phyloP scores from a whole-genome alignment of 2,888 invertebrate species.

The Diachrysia chrysitis region DNA sequence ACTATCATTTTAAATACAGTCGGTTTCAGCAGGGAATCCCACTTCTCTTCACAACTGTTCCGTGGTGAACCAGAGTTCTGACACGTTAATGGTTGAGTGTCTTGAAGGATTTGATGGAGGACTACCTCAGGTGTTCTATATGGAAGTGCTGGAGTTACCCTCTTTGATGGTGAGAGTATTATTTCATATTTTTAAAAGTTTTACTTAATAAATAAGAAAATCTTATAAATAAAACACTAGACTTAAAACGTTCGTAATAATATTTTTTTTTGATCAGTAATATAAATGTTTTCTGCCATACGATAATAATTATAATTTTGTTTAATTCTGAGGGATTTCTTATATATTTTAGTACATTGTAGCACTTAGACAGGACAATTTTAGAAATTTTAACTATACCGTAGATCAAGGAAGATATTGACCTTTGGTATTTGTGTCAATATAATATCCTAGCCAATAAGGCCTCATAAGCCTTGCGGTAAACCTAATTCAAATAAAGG shows the following conservation, averaged over 20 bases:
- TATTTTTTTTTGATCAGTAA: too few relatives aligned
- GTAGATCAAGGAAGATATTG: neutral
- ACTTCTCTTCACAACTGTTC: conserved; percentile 95
- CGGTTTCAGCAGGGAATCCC: conserved; percentile 92
- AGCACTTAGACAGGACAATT: neutral
- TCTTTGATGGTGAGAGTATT: conserved; percentile 80
- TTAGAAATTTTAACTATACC: neutral
- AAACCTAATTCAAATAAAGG: conserved; percentile 9
- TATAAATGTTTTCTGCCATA: too few relatives aligned
- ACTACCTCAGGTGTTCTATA: conserved; percentile 94
- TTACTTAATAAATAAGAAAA: too few relatives aligned
- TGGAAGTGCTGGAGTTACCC: conserved; percentile 93
- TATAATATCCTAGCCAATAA: neutral
- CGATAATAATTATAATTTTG: too few relatives aligned
- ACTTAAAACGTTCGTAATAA: too few relatives aligned
- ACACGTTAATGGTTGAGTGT: conserved; percentile 92
- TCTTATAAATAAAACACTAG: too few relatives aligned
- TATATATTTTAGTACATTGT: neutral
- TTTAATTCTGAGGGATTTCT: neutral
- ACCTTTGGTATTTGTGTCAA: neutral
- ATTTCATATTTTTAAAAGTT: neutral
- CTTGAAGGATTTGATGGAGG: conserved; percentile 96
- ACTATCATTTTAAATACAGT: conserved; percentile 31
- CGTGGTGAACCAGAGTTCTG: conserved; percentile 93
- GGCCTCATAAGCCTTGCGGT: neutral